Conservation (phyloP, 2,113 vertebrate genomes). For the Entelurus aequoreus region DNA sequence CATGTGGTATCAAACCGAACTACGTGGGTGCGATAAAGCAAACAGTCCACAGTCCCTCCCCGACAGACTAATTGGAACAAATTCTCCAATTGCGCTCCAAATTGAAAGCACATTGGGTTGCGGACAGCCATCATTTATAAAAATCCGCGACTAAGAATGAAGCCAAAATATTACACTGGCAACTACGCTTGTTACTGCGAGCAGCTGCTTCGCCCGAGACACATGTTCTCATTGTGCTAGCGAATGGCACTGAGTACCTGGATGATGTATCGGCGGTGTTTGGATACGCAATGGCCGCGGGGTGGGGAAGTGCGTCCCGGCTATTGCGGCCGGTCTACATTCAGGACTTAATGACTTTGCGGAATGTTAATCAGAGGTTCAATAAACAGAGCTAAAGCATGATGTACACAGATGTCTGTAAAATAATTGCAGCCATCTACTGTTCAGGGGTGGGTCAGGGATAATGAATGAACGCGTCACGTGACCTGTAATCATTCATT, state of each 20-base stretch:
- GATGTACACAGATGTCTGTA: constrained; percentile 62
- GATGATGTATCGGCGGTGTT: constrained; percentile 40
- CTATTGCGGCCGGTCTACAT: constrained; percentile 43
- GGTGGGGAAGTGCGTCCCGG: constrained; percentile 49
- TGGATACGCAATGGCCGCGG: constrained; percentile 53
- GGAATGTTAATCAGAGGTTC: constrained; percentile 72
- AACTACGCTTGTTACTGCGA: constrained; percentile 57
- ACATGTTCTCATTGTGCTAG: constrained; percentile 52
- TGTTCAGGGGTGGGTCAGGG: constrained; percentile 11
- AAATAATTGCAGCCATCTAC: constrained; percentile 50
- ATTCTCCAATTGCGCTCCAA: constrained; percentile 80
- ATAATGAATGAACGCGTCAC: constrained; percentile 31
- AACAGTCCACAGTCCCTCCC: constrained; percentile 68
- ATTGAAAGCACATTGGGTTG: constrained; percentile 80
- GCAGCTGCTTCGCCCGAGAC: constrained; percentile 54
- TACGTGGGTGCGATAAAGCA: constrained; percentile 72
- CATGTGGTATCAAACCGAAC: constrained; percentile 73
- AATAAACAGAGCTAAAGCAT: constrained; percentile 62
- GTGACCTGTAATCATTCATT: constrained; percentile 59
- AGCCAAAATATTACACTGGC: constrained; percentile 62
- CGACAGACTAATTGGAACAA: constrained; percentile 79
- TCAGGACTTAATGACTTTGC: constrained; percentile 59
- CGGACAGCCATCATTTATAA: constrained; percentile 69
- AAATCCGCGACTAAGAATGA: constrained; percentile 71
- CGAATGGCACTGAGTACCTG: constrained; percentile 26